Evolutionary conservation across 1,140 invertebrate genomes (phyloP).

Genomic region (Yoshiicerus persimilis): DNA sequence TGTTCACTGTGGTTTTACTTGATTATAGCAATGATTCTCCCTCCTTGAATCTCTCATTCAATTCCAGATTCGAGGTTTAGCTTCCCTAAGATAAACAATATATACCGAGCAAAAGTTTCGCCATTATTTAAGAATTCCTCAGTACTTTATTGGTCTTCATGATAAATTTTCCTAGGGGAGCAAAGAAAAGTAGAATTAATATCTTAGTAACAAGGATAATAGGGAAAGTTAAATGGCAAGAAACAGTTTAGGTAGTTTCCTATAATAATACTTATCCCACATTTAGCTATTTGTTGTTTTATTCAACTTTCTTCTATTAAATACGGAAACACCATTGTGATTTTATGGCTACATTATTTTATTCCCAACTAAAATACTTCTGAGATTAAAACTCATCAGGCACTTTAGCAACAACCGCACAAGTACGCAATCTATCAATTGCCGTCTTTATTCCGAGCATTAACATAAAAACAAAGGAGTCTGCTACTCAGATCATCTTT

Average conservation of each 20-base stretch:
- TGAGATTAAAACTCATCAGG: no score
- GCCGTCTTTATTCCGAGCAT: no score
- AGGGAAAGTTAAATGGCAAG: not conserved
- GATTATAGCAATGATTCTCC: not conserved
- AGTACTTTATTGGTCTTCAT: not conserved
- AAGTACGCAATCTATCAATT: no score
- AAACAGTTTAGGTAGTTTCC: not conserved
- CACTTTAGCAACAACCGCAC: no score
- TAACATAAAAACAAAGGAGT: no score
- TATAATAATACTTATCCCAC: no score
- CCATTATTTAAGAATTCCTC: not conserved
- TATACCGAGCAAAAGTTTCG: not conserved
- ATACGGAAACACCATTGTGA: no score
- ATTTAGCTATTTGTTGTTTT: not conserved
- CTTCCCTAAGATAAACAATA: not conserved
- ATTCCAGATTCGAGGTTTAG: not conserved
- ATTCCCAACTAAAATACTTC: no score
- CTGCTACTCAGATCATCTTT: no score
- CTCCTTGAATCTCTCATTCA: not conserved
- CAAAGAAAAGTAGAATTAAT: not conserved
- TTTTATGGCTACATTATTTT: no score
- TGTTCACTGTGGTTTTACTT: not conserved
- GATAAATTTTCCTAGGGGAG: not conserved
- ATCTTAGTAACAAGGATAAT: not conserved
- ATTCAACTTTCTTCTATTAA: not conserved